Conservation (phyloP, 2,113 vertebrate species). For the Ageneiosus marmoratus region DNA sequence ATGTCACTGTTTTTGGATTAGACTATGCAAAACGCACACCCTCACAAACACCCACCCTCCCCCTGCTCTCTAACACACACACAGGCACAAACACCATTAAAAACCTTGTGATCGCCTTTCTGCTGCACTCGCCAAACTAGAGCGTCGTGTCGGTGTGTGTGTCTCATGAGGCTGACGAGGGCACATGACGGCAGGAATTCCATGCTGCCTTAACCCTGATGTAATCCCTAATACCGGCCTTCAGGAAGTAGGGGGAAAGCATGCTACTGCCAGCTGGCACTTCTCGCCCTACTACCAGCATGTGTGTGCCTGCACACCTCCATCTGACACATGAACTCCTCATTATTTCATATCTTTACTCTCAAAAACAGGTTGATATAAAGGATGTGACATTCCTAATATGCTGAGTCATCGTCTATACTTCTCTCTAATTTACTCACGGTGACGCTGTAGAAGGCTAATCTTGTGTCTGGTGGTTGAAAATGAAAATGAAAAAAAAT, state of each 20-base stretch:
- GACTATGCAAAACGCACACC: not conserved
- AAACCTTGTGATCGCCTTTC: conserved; percentile 56
- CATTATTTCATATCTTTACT: conserved; percentile 1
- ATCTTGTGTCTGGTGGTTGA: conserved; percentile 20
- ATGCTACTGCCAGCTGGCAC: conserved; percentile 51
- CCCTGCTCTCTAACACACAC: conserved; percentile 1
- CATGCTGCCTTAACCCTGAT: conserved; percentile 67
- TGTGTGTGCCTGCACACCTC: not conserved
- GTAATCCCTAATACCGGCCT: conserved; percentile 70
- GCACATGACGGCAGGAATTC: conserved; percentile 73
- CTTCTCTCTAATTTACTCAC: not conserved
- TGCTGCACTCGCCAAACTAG: conserved; percentile 55
- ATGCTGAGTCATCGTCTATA: conserved; percentile 43
- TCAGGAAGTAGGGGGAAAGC: conserved; percentile 64
- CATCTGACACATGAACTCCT: conserved; percentile 45
- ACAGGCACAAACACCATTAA: conserved; percentile 1
- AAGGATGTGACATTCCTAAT: not conserved
- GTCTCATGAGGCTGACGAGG: conserved; percentile 55
- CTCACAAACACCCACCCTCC: not conserved
- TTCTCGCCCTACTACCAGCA: not conserved
- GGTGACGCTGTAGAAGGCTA: conserved; percentile 42
- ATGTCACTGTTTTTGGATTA: not conserved
- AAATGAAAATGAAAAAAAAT: conserved; percentile 18
- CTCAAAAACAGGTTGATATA: conserved; percentile 2
- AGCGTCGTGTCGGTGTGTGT: conserved; percentile 49